Conservation (phyloP, 2,888 invertebrate genomes). For the Oscheius onirici region DNA sequence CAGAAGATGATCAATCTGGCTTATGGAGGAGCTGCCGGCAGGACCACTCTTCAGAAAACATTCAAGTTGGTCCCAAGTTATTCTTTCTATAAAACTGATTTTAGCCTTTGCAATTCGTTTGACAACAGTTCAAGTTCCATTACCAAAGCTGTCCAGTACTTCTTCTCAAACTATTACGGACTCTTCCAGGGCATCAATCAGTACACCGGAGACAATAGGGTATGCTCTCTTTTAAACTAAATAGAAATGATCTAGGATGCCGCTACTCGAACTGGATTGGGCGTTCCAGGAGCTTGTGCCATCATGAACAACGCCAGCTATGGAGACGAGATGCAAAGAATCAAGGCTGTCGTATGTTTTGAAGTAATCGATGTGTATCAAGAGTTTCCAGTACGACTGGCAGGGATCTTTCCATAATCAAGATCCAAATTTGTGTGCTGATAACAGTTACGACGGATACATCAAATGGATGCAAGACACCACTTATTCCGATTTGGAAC, state of each 20-base stretch:
- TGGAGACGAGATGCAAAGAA: slow-evolving; percentile 37
- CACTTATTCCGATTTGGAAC: slow-evolving; percentile 38
- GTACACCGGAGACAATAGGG: slow-evolving; percentile 79
- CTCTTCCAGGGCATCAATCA: slow-evolving; percentile 91
- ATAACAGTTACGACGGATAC: slow-evolving; percentile 44
- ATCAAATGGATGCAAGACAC: slow-evolving; percentile 37
- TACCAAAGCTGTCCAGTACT: slow-evolving; percentile 77
- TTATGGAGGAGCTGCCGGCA: slow-evolving; percentile 36
- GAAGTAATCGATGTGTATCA: neutral
- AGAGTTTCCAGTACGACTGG: slow-evolving; percentile 35
- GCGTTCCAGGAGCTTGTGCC: slow-evolving; percentile 45
- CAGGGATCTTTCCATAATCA: slow-evolving; percentile 35
- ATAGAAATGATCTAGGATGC: slow-evolving; percentile 28
- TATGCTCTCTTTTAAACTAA: neutral
- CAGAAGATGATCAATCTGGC: slow-evolving; percentile 37
- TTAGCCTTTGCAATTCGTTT: slow-evolving; percentile 43
- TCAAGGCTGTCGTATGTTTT: slow-evolving; percentile 39
- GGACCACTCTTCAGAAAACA: slow-evolving; percentile 29
- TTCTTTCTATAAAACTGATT: slow-evolving; percentile 7
- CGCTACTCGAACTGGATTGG: slow-evolving; percentile 41
- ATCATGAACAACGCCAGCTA: slow-evolving; percentile 39
- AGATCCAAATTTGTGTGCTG: slow-evolving; percentile 35
- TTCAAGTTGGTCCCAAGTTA: slow-evolving; percentile 36
- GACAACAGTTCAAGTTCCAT: slow-evolving; percentile 36
- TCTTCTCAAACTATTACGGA: slow-evolving; percentile 84